Evolutionary conservation across 2,888 invertebrate species (phyloP), one percentile per base, ranked within the genome.

Genomic region (Drosophila meridionalis): DNA sequence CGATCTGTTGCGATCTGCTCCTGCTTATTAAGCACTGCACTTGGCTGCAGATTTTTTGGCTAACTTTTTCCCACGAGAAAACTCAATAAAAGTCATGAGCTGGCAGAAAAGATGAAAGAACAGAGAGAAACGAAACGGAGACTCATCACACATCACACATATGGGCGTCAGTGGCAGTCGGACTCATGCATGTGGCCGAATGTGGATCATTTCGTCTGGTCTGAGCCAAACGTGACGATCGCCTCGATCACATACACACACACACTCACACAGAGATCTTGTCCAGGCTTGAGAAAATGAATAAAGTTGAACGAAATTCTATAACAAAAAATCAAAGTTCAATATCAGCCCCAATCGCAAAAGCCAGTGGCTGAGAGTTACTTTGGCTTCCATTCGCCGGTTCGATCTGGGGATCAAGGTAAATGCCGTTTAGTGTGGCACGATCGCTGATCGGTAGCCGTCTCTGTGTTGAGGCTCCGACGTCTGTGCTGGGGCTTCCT

Each of bases 361-460:
- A 32, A 50, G 50, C 50, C 50, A 32, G 32, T 30, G 50, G 30
- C 48, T 26, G 45, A 36, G 58, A 68, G 80, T 77, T 81, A 72
- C 73, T 85, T 76, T 81, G 85, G 85, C 85, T 85, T 85, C 85
- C 73, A 50, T 70, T 61, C 47, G 59, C 30, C 48, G 73, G 53
- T 58, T 63, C 72, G 58, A 74, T 61, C 63, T 73, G 58, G 83
- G 87, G 87, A 87, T 85, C 85, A 85, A 85, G 85, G 85, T 85
- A 85, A 85, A 80, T 87, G 87, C 74, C 85, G 87, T 85, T 85
- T 87, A 85, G 85, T 85, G 73, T 87, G 87, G 85, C 87, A 85
- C 87, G 85, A 85, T 85, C 71, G 76, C 45, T 69, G 82, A 73
- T 82, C 83, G 83, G 80, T 74, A 84, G 87, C 79, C 71, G 42